Evolutionary conservation across 2,888 invertebrate genomes (phyloP).

Genomic region (Strigamia crassipes): DNA sequence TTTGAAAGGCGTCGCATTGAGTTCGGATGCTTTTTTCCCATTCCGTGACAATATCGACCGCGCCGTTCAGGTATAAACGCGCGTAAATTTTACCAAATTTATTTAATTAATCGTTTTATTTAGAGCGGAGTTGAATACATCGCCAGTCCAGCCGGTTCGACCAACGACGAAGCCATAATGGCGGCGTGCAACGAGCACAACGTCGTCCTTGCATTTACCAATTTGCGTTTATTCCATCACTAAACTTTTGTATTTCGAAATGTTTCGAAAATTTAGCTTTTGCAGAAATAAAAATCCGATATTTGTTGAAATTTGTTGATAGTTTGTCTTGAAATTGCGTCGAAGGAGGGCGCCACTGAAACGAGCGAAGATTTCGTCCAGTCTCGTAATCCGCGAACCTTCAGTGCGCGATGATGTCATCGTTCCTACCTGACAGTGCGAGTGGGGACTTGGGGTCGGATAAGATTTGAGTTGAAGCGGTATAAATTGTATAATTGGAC

Average conservation of each 20-base stretch:
- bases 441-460: constrained; percentile 16
- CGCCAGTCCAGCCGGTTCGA: constrained; percentile 91
- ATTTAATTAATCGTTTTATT: constrained; percentile 54
- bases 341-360: background rate
- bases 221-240: constrained; percentile 71
- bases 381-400: background rate
- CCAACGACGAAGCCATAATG: constrained; percentile 86
- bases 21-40: constrained; percentile 98
- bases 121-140: constrained; percentile 94
- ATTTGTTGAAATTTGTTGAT: background rate
- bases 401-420: constrained; percentile 26
- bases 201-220: constrained; percentile 85
- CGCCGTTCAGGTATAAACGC: constrained; percentile 74
- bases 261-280: background rate
- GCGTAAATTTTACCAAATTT: background rate
- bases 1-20: constrained; percentile 67
- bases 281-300: too few relatives aligned
- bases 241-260: background rate
- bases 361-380: background rate
- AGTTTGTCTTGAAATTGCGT: background rate
- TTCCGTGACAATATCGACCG: constrained; percentile 97
- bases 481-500: constrained; percentile 15
- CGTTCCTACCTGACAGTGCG: constrained; percentile 32
- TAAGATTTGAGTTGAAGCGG: constrained; percentile 2
- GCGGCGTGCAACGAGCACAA: constrained; percentile 89